Conservation (phyloP, 2,888 invertebrate species). For the Molorchus minor region DNA sequence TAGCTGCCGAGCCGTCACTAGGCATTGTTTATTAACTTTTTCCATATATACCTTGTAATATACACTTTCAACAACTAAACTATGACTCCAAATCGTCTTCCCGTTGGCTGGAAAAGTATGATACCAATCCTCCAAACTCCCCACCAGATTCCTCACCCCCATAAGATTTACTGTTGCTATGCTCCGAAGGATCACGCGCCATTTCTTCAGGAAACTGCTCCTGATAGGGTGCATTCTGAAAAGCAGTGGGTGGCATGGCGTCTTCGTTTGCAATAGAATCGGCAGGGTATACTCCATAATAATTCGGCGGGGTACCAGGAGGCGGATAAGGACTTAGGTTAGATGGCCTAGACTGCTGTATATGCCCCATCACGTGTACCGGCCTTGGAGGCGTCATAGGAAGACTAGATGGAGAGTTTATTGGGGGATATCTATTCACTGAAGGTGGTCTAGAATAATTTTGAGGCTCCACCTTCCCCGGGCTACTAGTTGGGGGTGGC, state of each 20-base stretch:
- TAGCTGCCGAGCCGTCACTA: conserved; percentile 1
- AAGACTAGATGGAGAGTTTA: conserved; percentile 39
- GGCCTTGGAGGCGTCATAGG: conserved; percentile 41
- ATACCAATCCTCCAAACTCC: conserved; percentile 89
- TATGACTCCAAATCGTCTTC: conserved; percentile 88
- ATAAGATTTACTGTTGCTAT: conserved; percentile 59
- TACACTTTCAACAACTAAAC: too few species aligned
- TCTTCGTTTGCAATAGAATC: conserved; percentile 28
- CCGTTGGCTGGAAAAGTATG: conserved; percentile 90
- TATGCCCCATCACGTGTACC: conserved; percentile 33
- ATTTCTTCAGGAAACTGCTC: conserved; percentile 44
- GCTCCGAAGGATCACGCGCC: conserved; percentile 28
- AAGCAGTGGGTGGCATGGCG: conserved; percentile 54
- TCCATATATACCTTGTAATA: too few species aligned
- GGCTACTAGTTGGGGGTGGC: conserved; percentile 59
- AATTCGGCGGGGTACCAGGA: conserved; percentile 56
- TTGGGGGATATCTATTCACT: conserved; percentile 33
- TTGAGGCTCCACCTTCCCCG: conserved; percentile 40
- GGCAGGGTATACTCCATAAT: conserved; percentile 37
- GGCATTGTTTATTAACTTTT: conserved; percentile 1
- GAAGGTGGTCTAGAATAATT: conserved; percentile 33
- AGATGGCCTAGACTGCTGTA: conserved; percentile 56
- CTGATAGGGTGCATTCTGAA: conserved; percentile 60
- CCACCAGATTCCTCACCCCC: conserved; percentile 70
- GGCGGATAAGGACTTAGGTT: conserved; percentile 57